A percentile compares a stretch with the other conserved stretches of the same genome.
These are phyloP conservation scores for Rattus norvegicus DNA, from an alignment of 2,113 vertebrate species.

Conservation along the genomic window GRCr8 NC_086022.1:122953001-122953500, in stretches of 20 bases:
- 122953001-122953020: accelerated
- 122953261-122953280: neutral
- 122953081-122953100: neutral
- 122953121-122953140: too few relatives aligned
- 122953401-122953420: accelerated
- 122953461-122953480: too few relatives aligned
- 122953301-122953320: neutral
- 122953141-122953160: neutral
- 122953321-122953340: too few relatives aligned
- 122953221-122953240: slow-evolving; percentile 73
- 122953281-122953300: neutral
- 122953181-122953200: slow-evolving; percentile 31
- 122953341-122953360: too few relatives aligned
- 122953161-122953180: neutral
- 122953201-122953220: slow-evolving; percentile 73
- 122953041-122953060: neutral
- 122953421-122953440: accelerated
- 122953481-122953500: neutral
- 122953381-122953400: neutral
- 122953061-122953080: neutral
- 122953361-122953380: neutral
- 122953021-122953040: neutral
- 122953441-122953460: neutral
- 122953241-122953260: slow-evolving; percentile 70
- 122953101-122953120: neutral